Conservation (phyloP, 2,888 invertebrate species). For the Tanytarsus gracilentus region DNA sequence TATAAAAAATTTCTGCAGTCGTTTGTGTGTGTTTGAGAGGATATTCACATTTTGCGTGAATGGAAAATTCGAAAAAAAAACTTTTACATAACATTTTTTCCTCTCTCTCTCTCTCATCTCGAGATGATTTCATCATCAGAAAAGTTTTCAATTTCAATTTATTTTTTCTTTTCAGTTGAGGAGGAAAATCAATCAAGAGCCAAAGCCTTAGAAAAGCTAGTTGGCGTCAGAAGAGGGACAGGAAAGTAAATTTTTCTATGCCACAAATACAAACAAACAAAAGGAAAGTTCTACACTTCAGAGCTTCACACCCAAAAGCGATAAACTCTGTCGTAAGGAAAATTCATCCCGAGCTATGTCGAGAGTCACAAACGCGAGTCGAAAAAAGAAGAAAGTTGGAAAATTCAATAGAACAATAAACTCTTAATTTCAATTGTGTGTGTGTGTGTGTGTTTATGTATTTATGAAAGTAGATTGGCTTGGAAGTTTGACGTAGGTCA, state of each 20-base stretch:
- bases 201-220: too few relatives aligned
- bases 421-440: constrained; percentile 16
- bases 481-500: constrained; percentile 25
- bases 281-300: not conserved
- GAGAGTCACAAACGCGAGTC: not conserved
- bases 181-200: too few relatives aligned
- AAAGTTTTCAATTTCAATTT: too few relatives aligned
- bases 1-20: not conserved
- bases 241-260: too few relatives aligned
- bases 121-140: too few relatives aligned
- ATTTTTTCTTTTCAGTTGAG: too few relatives aligned
- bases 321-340: not conserved
- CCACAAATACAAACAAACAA: too few relatives aligned
- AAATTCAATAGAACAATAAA: constrained; percentile 28
- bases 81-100: too few relatives aligned
- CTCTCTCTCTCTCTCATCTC: too few relatives aligned
- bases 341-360: too few relatives aligned
- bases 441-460: constrained; percentile 16
- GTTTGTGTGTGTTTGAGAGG: constrained; percentile 1
- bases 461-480: not conserved
- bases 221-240: too few relatives aligned
- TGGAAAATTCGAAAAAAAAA: too few relatives aligned
- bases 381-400: not conserved
- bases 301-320: not conserved
- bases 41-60: constrained; percentile 14